A percentile compares a stretch with the other conserved stretches of the same genome.
Evolutionary conservation across 2,888 invertebrate genomes (phyloP).

Genomic region (Yponomeuta sedellus): DNA sequence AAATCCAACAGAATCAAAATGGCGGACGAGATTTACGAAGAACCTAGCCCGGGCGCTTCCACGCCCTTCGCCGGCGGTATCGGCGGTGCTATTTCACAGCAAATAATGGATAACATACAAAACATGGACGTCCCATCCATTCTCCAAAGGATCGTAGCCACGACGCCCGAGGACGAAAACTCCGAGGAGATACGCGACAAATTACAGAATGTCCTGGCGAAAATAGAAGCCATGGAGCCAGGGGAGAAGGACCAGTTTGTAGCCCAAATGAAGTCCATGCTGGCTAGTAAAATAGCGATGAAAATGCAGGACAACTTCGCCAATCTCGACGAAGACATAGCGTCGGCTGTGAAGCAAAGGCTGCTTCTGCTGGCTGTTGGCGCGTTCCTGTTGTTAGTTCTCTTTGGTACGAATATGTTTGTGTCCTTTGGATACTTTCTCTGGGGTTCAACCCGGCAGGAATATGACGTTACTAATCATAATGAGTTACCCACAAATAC

Average conservation of each 20-base stretch:
- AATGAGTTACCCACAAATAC: too few species aligned
- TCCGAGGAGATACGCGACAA: constrained; percentile 44
- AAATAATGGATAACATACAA: constrained; percentile 48
- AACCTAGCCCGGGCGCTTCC: constrained; percentile 27
- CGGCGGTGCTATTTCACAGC: constrained; percentile 43
- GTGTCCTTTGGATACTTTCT: background rate
- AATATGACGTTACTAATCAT: too few species aligned
- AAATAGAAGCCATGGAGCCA: constrained; percentile 39
- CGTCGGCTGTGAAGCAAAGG: constrained; percentile 41
- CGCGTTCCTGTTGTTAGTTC: constrained; percentile 27
- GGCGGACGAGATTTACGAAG: constrained; percentile 31
- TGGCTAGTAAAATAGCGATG: constrained; percentile 42
- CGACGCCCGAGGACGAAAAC: constrained; percentile 46
- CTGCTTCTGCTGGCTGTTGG: constrained; percentile 42
- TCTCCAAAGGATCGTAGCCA: constrained; percentile 49
- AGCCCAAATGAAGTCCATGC: constrained; percentile 46
- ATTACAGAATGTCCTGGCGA: constrained; percentile 41
- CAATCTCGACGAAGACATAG: constrained; percentile 47
- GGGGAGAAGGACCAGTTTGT: constrained; percentile 51
- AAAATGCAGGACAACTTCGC: constrained; percentile 46
- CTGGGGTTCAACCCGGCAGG: too few species aligned
- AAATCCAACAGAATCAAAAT: constrained; percentile 25
- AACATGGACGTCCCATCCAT: constrained; percentile 52
- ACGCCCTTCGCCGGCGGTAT: constrained; percentile 27
- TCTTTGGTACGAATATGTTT: constrained; percentile 28